Percentiles rank a stretch among this genome's conserved stretches.
Conservation (phyloP, 2,888 invertebrate species). For the Drosophila subquinaria region DNA sequence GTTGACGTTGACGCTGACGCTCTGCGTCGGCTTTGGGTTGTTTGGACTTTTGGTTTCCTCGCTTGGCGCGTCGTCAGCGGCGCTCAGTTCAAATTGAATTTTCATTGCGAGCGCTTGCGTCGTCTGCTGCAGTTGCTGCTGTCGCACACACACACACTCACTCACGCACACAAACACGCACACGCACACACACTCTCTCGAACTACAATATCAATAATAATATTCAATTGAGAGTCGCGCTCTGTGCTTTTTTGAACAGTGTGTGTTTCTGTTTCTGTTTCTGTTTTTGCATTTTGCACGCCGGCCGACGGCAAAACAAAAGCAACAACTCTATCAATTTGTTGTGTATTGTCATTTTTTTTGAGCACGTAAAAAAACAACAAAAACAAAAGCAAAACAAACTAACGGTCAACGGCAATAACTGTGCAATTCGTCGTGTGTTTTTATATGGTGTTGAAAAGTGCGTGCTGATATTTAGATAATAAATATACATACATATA, state of each 20-base stretch:
- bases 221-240: slow-evolving; percentile 30
- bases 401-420: slow-evolving; percentile 40
- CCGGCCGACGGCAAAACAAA: slow-evolving; percentile 65
- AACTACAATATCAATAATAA: not conserved
- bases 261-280: slow-evolving; percentile 33
- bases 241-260: slow-evolving; percentile 30
- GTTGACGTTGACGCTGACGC: slow-evolving; percentile 16
- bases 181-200: slow-evolving; percentile 4
- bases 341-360: slow-evolving; percentile 34
- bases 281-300: slow-evolving; percentile 36
- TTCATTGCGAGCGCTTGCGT: slow-evolving; percentile 83
- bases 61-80: slow-evolving; percentile 70
- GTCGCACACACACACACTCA: slow-evolving; percentile 34
- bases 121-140: slow-evolving; percentile 67
- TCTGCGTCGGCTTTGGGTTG: slow-evolving; percentile 15
- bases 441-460: slow-evolving; percentile 24
- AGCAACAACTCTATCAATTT: slow-evolving; percentile 15
- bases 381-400: slow-evolving; percentile 2
- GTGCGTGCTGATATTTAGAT: slow-evolving; percentile 25
- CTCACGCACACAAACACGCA: slow-evolving; percentile 27
- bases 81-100: slow-evolving; percentile 85
- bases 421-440: slow-evolving; percentile 17
- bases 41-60: slow-evolving; percentile 77
- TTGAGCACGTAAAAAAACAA: slow-evolving; percentile 54
- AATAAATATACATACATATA: not conserved